Conservation (phyloP, 1,140 invertebrate genomes). For the Zaprionus nigranus region DNA sequence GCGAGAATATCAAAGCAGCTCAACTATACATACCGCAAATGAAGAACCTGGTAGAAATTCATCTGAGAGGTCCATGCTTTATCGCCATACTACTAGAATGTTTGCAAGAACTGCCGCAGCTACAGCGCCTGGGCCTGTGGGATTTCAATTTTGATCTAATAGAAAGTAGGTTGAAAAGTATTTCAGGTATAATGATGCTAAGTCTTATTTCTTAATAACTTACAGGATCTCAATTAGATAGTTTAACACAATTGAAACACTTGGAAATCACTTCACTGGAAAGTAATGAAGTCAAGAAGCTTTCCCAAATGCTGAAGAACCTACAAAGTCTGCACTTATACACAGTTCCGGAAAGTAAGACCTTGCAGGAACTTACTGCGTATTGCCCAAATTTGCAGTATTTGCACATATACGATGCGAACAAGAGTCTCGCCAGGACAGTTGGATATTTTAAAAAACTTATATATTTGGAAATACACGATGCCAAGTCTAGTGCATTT, state of each 20-base stretch:
- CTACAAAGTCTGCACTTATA: not conserved
- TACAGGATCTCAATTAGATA: not conserved
- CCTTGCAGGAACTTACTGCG: not conserved
- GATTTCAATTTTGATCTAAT: not conserved
- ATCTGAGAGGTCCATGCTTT: not conserved
- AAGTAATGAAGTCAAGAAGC: not conserved
- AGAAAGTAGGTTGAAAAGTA: not conserved
- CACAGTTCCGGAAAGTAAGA: not conserved
- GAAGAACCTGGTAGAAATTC: conserved; percentile 1
- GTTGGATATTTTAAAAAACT: conserved; percentile 6
- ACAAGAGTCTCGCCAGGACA: not conserved
- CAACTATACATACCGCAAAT: not conserved
- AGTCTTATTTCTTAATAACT: not conserved
- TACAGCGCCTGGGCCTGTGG: not conserved
- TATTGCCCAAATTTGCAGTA: conserved; percentile 2
- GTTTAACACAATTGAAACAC: not conserved
- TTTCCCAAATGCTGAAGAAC: not conserved
- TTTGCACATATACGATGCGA: not conserved
- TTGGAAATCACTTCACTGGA: conserved; percentile 3
- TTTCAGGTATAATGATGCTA: not conserved
- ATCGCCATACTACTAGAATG: not conserved
- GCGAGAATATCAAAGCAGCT: not conserved
- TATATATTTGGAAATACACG: conserved; percentile 2
- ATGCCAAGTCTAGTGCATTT: conserved; percentile 6
- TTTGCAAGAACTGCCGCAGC: not conserved